Evolutionary conservation across 30 jellyfish, hydroid and myxozoan genomes (phyloP).

Genomic region (Turritopsis dohrnii): DNA sequence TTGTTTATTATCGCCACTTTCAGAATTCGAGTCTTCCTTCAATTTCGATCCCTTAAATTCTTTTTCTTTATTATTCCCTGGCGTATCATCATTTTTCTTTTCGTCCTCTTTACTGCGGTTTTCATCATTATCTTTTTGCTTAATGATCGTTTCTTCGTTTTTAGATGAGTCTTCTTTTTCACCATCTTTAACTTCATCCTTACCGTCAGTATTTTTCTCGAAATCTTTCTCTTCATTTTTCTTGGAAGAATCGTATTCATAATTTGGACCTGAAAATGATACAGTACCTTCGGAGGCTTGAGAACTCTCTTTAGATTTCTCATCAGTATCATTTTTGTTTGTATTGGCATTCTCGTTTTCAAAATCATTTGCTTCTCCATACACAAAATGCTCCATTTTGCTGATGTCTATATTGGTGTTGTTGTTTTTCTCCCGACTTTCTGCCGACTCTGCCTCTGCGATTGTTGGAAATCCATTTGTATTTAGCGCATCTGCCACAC

Average conservation of each 20-base stretch:
- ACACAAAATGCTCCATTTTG: slow-evolving; percentile 6
- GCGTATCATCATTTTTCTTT: not conserved
- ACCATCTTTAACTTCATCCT: not conserved
- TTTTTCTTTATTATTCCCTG: not conserved
- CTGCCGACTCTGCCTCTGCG: not conserved
- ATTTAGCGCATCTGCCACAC: not conserved
- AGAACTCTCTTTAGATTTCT: not conserved
- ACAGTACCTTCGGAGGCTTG: not conserved
- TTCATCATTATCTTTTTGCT: not conserved
- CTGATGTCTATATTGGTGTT: not conserved
- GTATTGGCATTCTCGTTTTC: not conserved
- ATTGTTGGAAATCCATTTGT: not conserved
- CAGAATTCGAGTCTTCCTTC: not conserved
- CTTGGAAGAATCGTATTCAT: not conserved
- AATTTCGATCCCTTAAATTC: not conserved
- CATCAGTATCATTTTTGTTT: not conserved
- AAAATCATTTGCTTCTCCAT: not conserved
- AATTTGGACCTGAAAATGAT: not conserved
- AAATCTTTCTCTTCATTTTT: not conserved
- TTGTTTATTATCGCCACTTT: not conserved
- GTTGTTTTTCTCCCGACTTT: not conserved
- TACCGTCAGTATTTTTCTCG: not conserved
- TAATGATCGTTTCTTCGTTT: not conserved
- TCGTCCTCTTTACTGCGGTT: not conserved
- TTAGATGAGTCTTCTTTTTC: not conserved